Evolutionary conservation across 2,888 invertebrate genomes (phyloP), one percentile per base, ranked within the genome.

Genomic region (Epirrita christyi): DNA sequence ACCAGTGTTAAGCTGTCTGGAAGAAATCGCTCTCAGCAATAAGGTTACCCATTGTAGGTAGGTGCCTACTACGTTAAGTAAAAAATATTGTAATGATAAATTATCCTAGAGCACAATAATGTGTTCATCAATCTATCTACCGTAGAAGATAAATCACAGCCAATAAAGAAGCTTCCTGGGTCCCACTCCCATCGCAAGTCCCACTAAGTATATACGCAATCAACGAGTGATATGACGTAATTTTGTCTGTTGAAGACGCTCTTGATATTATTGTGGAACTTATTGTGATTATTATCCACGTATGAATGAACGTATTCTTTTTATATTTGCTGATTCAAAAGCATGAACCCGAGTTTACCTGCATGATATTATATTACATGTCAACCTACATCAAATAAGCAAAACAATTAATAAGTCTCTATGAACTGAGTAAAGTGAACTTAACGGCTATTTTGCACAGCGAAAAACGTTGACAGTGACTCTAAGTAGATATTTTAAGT

Each of bases 401-500:
- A 32, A 32, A 32, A 8, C 32, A 32, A 32, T 32, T 7, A 2
- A 32, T 10, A 32, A 32, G 32, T 32, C 8, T 10, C 3, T 32
- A 32, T 32, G 8, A 8, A 32, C 32, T 7, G n/a, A n/a, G n/a
- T n/a, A 9, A 32, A 32, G 6, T 34, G n/a, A 49, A 32, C 11
- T n/a, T 29, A 34, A 27, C 11, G 13, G 27, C 27, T 38, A 13
- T 38, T 27, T 37, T 1, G 10, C 11, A 36, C 28, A 3, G 13
- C n/a, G 21, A 28, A 47, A 47, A 47, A 47, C 47, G 21, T 7
- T 38, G 48, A 14, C 46, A 10, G 46, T 38, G 27, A 7, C 11
- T 38, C 37, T 34, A 13, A 34, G 40, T 41, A n/a, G 8, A 7
- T 52, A 58, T 77, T 80, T 80, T 78, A 81, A 80, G 78, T 71